Conservation (phyloP, 2,797 vertebrate genomes). For the Epinephelus malabaricus region DNA sequence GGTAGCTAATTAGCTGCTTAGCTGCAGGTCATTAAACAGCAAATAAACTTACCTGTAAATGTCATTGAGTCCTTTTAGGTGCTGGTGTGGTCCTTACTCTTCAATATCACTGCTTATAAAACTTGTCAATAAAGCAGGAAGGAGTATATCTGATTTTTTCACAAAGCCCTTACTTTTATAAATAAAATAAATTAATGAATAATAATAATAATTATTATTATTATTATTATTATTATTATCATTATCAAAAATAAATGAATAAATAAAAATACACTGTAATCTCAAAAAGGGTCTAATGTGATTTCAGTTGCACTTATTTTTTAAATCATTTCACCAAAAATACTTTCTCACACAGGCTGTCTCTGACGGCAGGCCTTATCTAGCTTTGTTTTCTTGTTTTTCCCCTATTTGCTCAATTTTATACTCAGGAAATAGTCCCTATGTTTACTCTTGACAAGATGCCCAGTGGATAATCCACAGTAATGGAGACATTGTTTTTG, state of each 20-base stretch:
- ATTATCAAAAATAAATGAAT: too few relatives aligned
- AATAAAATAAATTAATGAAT: too few relatives aligned
- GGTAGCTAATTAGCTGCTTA: not conserved
- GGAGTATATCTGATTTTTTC: not conserved
- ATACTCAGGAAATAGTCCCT: not conserved
- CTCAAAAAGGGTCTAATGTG: not conserved
- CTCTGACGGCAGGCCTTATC: not conserved
- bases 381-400: not conserved
- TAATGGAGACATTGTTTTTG: not conserved
- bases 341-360: not conserved
- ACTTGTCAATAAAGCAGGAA: not conserved
- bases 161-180: not conserved
- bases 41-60: conserved; percentile 21
- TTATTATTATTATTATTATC: too few relatives aligned
- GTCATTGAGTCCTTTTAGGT: conserved; percentile 1
- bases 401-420: not conserved
- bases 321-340: not conserved
- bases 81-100: not conserved
- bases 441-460: not conserved
- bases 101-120: not conserved
- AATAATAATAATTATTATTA: too few relatives aligned
- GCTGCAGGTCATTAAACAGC: conserved; percentile 34
- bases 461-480: not conserved
- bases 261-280: too few relatives aligned
- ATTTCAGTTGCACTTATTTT: not conserved